Evolutionary conservation across 1,140 invertebrate species (phyloP).

Genomic region (Parasteatoda tepidariorum): DNA sequence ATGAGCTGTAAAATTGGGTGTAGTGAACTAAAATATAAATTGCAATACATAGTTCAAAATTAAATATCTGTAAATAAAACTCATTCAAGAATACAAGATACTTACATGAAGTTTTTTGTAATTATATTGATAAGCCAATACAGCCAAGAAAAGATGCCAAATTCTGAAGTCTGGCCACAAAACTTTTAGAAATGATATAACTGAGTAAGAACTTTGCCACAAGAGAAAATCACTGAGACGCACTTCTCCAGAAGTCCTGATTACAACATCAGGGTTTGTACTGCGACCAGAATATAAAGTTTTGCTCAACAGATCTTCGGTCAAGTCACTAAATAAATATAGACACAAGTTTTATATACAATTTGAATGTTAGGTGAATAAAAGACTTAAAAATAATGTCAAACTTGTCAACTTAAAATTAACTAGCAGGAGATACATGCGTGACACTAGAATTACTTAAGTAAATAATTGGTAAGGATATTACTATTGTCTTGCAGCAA

Average conservation of each 20-base stretch:
- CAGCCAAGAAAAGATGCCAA: constrained; percentile 86
- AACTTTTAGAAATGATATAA: constrained; percentile 81
- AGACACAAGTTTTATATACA: neutral
- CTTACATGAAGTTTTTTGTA: constrained; percentile 42
- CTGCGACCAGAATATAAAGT: constrained; percentile 85
- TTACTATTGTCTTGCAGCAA: no score
- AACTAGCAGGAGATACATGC: no score
- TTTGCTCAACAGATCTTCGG: constrained; percentile 80
- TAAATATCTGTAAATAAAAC: no score
- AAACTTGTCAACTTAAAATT: no score
- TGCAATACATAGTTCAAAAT: neutral
- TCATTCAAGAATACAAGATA: neutral
- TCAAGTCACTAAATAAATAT: constrained; percentile 76
- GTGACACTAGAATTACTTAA: no score
- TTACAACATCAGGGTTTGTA: constrained; percentile 85
- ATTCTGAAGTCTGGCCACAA: constrained; percentile 95
- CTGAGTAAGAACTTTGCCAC: constrained; percentile 83
- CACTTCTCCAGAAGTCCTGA: constrained; percentile 96
- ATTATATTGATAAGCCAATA: constrained; percentile 84
- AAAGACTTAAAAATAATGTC: no score
- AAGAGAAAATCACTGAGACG: constrained; percentile 96
- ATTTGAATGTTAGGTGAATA: no score
- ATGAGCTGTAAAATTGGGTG: neutral
- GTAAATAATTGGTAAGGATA: no score
- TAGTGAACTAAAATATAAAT: neutral